Evolutionary conservation across 2,888 invertebrate genomes (phyloP).

Genomic region (Drosophila paranaensis): DNA sequence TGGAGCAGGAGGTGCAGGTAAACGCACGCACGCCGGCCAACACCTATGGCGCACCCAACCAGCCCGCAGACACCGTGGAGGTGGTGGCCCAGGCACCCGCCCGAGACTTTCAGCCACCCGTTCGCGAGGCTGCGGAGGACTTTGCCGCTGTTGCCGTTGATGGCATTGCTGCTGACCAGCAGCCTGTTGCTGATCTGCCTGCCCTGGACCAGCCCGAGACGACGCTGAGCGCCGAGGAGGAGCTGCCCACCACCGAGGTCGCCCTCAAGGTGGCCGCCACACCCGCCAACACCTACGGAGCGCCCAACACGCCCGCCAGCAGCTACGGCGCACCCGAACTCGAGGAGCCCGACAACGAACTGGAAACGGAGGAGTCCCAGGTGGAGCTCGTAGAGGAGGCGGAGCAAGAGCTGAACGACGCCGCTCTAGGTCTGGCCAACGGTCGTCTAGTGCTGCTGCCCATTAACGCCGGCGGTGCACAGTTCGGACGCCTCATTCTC

Average conservation of each 20-base stretch:
- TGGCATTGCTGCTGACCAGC: slow-evolving; percentile 58
- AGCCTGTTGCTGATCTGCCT: slow-evolving; percentile 82
- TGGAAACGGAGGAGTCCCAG: slow-evolving; percentile 65
- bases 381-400: slow-evolving; percentile 72
- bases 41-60: slow-evolving; percentile 72
- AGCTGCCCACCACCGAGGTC: slow-evolving; percentile 37
- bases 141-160: slow-evolving; percentile 63
- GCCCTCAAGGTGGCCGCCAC: slow-evolving; percentile 37
- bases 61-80: slow-evolving; percentile 61
- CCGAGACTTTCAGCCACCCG: slow-evolving; percentile 81
- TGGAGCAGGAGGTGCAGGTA: slow-evolving; percentile 43
- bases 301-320: slow-evolving; percentile 65
- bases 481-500: slow-evolving; percentile 66
- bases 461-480: slow-evolving; percentile 57
- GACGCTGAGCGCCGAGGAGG: slow-evolving; percentile 32
- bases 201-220: slow-evolving; percentile 60
- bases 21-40: slow-evolving; percentile 71
- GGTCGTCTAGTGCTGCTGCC: slow-evolving; percentile 81
- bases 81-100: slow-evolving; percentile 67
- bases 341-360: slow-evolving; percentile 57
- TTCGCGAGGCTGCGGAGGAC: slow-evolving; percentile 70
- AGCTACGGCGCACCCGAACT: slow-evolving; percentile 74
- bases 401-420: slow-evolving; percentile 48
- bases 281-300: slow-evolving; percentile 73
- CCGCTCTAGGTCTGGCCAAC: slow-evolving; percentile 49